Evolutionary conservation across 2,888 invertebrate species (phyloP), one percentile per base, ranked within the genome.

Genomic region (Ethmia dodecea): DNA sequence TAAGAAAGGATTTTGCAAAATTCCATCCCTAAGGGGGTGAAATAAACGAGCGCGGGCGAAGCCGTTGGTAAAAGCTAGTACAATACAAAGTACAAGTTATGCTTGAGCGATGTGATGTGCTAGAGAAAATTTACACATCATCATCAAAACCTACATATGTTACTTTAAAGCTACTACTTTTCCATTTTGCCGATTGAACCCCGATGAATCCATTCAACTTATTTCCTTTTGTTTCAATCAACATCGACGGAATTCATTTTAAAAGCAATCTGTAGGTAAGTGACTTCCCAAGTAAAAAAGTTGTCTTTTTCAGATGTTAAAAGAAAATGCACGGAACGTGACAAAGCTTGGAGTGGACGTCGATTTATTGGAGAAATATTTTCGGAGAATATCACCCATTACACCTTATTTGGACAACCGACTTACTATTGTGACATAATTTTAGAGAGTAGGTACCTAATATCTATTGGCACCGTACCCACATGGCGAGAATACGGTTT

Each of bases 361-460:
- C 0, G 88, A 89, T 12, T 45, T 86, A 1, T 52, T 89, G 9
- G 74, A 75, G 28, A 55, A 72, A 0, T 91, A 89, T 47, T 53
- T 91, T 1, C 62, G 55, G 13, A 74, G 73, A 42, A 58, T 71
- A 12, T 80, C 88, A 13, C 91, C 91, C 0, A 61, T 91, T 2
- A 77, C 62, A 8, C 63, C 76, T 5, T 76, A 71, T 1, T 45
- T 84, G 9, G 89, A 90, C 28, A 81, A 87, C 9, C 83, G 91
- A 64, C 77, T 89, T 3, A 69, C 49, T 33, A 53, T 88, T 37
- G 44, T 81, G 32, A 69, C 60, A 41, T 73, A 47, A 54, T 37
- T 26, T n/a, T n/a, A n/a, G n/a, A n/a, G n/a, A n/a, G n/a, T n/a
- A n/a, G n/a, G n/a, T n/a, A n/a, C n/a, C n/a, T n/a, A n/a, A n/a